These are phyloP conservation scores for Leucoptera coffeella DNA, from an alignment of 2,888 invertebrate species.

Conservation along the genomic window DNA sequence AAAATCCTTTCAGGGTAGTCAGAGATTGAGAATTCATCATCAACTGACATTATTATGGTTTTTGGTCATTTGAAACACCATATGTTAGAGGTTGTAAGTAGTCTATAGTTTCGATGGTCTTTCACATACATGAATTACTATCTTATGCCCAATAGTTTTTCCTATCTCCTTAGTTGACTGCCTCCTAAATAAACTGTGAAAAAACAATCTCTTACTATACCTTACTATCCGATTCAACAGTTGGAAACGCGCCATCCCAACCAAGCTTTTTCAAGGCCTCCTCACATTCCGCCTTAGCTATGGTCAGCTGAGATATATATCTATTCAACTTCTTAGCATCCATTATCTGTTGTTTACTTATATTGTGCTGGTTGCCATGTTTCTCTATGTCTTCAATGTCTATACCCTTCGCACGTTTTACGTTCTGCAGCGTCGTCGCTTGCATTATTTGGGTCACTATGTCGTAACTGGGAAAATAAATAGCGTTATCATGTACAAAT, in stretches of 20 bases:
- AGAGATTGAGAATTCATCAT: too few relatives aligned
- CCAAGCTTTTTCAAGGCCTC: conserved; percentile 66
- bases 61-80: too few relatives aligned
- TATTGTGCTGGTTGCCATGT: conserved; percentile 41
- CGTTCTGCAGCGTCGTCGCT: conserved; percentile 84
- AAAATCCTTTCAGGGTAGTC: too few relatives aligned
- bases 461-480: conserved; percentile 55
- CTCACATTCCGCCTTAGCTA: conserved; percentile 78
- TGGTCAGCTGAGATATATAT: conserved; percentile 76
- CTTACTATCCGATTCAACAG: conserved; percentile 42
- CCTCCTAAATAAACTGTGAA: too few relatives aligned
- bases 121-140: too few relatives aligned
- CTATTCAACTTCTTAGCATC: conserved; percentile 78
- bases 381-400: conserved; percentile 57
- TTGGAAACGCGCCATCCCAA: conserved; percentile 67
- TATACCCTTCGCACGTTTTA: conserved; percentile 78
- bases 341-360: conserved; percentile 70
- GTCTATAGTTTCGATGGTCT: too few relatives aligned
- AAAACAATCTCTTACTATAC: too few relatives aligned
- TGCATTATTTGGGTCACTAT: conserved; percentile 92
- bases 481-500: too few relatives aligned
- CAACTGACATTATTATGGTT: too few relatives aligned
- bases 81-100: too few relatives aligned
- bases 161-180: too few relatives aligned
- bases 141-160: too few relatives aligned